phyloP scores from a whole-genome alignment of 1,140 invertebrate species.

The Lucilia sericata region DNA sequence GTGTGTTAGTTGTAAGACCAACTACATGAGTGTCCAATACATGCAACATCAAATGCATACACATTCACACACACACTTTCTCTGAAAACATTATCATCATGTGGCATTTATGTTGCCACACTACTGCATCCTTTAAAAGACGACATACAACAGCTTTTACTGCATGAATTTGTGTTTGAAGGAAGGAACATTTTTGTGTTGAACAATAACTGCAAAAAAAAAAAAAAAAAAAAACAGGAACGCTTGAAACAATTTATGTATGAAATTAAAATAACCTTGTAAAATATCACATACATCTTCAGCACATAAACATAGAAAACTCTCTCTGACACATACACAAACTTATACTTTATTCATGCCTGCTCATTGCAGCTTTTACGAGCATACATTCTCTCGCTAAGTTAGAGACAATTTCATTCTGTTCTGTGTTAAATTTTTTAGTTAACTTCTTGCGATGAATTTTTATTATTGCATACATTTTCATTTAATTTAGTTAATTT shows the following conservation, averaged over 20 bases:
- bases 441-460: neutral
- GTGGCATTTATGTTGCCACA: constrained; percentile 13
- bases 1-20: neutral
- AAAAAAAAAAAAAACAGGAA: neutral
- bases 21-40: constrained; percentile 6
- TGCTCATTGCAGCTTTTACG: neutral
- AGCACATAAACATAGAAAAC: neutral
- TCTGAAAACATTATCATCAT: neutral
- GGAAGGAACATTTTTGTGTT: constrained; percentile 4
- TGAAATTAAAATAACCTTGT: constrained; percentile 42
- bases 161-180: neutral
- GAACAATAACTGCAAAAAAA: neutral
- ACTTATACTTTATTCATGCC: neutral
- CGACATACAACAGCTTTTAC: neutral
- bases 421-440: neutral
- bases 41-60: constrained; percentile 6
- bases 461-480: neutral
- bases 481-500: no score
- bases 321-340: neutral
- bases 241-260: constrained; percentile 37
- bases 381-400: neutral
- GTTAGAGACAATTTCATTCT: constrained; percentile 14
- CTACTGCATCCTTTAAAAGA: neutral
- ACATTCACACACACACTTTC: neutral
- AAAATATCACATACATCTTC: neutral